These are phyloP conservation scores for Tiliacea citrago DNA, from an alignment of 2,888 invertebrate genomes.

Conservation along the genomic window DNA sequence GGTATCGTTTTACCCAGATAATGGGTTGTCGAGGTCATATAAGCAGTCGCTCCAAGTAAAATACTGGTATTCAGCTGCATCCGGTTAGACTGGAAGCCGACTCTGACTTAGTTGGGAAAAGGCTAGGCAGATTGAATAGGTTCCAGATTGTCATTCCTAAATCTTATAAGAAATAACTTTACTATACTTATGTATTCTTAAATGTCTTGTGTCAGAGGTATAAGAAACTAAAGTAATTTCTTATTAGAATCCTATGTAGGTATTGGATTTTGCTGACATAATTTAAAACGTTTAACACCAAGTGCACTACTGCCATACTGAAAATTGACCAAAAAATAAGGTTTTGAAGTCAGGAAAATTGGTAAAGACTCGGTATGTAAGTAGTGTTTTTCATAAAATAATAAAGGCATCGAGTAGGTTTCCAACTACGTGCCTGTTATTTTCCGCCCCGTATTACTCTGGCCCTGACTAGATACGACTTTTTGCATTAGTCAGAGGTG, in stretches of 20 bases:
- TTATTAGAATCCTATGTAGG: background rate
- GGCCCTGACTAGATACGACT: conserved; percentile 81
- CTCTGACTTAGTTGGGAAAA: no score
- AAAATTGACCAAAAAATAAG: background rate
- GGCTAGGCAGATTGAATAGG: no score
- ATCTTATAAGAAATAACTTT: background rate
- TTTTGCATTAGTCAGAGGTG: conserved; percentile 84
- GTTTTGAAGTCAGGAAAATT: background rate
- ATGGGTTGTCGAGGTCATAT: no score
- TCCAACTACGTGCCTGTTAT: conserved; percentile 74
- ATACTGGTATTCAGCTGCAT: no score
- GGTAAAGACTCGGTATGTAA: background rate
- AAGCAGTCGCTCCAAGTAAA: no score
- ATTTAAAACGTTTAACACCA: background rate
- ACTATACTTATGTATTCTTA: background rate
- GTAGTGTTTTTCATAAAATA: conserved; percentile 20
- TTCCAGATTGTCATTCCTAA: background rate
- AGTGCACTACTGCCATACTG: background rate
- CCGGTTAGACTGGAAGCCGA: no score
- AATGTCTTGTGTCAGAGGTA: background rate
- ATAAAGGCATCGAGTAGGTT: conserved; percentile 8
- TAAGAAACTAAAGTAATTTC: background rate
- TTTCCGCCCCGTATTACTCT: conserved; percentile 79
- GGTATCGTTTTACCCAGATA: no score
- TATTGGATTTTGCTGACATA: no score